Percentiles rank a stretch among this genome's conserved stretches.
Conservation (phyloP, 2,113 vertebrate species). For the Dasypus novemcinctus region DNA sequence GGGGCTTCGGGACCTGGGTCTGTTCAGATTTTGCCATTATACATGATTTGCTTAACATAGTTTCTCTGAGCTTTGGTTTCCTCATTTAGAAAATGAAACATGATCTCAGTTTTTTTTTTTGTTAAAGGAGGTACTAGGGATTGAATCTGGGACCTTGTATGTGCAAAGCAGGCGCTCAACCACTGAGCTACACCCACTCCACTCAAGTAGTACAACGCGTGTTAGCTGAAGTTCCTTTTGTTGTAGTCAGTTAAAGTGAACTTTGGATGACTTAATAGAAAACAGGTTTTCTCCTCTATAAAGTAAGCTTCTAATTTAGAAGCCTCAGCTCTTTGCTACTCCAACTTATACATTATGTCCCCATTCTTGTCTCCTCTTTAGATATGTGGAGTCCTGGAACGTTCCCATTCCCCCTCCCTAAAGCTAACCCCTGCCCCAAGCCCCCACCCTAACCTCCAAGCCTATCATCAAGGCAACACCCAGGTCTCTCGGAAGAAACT, state of each 20-base stretch:
- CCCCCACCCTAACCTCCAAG: constrained; percentile 80
- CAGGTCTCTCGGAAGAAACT: constrained; percentile 91
- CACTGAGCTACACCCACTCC: no score
- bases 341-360: not conserved
- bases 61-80: not conserved
- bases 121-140: no score
- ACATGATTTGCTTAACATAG: not conserved
- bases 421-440: constrained; percentile 83
- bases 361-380: constrained; percentile 65
- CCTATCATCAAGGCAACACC: constrained; percentile 91
- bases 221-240: not conserved
- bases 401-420: constrained; percentile 82
- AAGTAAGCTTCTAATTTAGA: not conserved
- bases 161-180: no score
- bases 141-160: no score
- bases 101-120: not conserved
- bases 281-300: not conserved
- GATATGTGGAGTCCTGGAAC: constrained; percentile 89
- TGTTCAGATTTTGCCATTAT: not conserved
- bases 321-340: not conserved
- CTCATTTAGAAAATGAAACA: constrained; percentile 25
- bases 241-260: not conserved
- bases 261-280: not conserved
- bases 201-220: not conserved
- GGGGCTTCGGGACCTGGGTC: not conserved